Evolutionary conservation across 2,888 invertebrate genomes (phyloP).

Genomic region (Alcis repandata): DNA sequence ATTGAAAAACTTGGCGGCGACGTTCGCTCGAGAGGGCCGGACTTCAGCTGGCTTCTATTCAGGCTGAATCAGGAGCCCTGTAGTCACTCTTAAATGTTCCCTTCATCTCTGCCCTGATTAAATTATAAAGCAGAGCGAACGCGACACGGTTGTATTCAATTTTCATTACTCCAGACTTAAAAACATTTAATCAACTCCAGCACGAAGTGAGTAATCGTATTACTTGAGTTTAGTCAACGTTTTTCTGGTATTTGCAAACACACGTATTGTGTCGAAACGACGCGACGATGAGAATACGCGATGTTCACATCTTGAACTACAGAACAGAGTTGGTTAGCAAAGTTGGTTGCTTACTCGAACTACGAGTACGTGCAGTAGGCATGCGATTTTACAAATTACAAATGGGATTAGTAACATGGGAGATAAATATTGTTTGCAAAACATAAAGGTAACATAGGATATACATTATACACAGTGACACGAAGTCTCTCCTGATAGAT

Average conservation of each 20-base stretch:
- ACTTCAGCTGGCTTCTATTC: not conserved
- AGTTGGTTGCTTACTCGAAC: too few species aligned
- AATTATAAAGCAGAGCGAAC: conserved; percentile 28
- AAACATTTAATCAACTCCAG: conserved; percentile 41
- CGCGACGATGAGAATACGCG: not conserved
- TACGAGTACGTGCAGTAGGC: too few species aligned
- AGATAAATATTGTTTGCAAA: too few species aligned
- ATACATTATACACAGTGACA: too few species aligned
- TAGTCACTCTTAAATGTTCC: not conserved
- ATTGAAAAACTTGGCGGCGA: conserved; percentile 51
- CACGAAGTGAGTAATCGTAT: conserved; percentile 34
- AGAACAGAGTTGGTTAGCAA: too few species aligned
- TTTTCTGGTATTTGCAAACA: conserved; percentile 23
- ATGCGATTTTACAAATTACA: too few species aligned
- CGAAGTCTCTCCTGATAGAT: too few species aligned
- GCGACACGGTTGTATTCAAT: conserved; percentile 24
- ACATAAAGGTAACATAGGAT: too few species aligned
- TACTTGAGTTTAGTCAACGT: conserved; percentile 37
- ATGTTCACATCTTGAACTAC: not conserved
- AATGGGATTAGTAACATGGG: too few species aligned
- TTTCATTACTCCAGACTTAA: conserved; percentile 36
- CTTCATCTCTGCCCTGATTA: conserved; percentile 23
- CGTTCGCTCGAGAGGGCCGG: conserved; percentile 10
- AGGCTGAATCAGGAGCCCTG: not conserved
- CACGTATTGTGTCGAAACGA: conserved; percentile 12